phyloP scores from a whole-genome alignment of 2,888 invertebrate species.

The Germaria angustata region DNA sequence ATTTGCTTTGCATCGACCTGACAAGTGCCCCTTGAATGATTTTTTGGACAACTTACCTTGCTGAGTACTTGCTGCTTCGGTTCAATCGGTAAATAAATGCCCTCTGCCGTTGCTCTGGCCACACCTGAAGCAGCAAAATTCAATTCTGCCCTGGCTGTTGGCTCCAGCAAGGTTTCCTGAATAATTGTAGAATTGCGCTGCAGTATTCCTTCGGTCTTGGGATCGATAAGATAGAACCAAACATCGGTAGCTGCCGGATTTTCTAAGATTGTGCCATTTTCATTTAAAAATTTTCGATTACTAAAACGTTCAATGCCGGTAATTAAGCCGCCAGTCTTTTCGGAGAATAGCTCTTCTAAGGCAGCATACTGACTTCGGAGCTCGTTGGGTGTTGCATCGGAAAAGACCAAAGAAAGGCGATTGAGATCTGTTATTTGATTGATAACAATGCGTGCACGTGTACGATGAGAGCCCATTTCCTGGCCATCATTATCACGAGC shows the following conservation, averaged over 20 bases:
- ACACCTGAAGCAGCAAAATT: conserved; percentile 85
- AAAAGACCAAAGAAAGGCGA: conserved; percentile 88
- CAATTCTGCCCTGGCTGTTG: conserved; percentile 84
- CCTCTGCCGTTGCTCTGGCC: conserved; percentile 85
- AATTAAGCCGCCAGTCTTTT: conserved; percentile 84
- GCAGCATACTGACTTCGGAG: conserved; percentile 82
- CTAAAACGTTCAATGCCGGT: conserved; percentile 92
- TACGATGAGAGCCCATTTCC: conserved; percentile 80
- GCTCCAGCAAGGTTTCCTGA: conserved; percentile 84
- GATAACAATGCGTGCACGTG: conserved; percentile 78
- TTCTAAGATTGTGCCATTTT: conserved; percentile 86
- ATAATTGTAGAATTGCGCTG: conserved; percentile 86
- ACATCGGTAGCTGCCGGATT: conserved; percentile 89
- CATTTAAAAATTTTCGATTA: conserved; percentile 86
- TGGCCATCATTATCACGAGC: conserved; percentile 82
- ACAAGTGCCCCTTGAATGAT: no score
- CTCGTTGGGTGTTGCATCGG: conserved; percentile 86
- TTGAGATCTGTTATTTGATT: conserved; percentile 90
- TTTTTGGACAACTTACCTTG: conserved; percentile 73
- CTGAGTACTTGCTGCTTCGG: conserved; percentile 77
- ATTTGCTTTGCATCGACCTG: no score
- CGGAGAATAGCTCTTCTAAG: conserved; percentile 80
- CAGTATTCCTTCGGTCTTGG: conserved; percentile 87
- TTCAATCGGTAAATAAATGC: conserved; percentile 82
- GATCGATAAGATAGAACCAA: conserved; percentile 93